Percentiles rank a stretch among this genome's conserved stretches.
Evolutionary conservation across 1,140 invertebrate species (phyloP).

Genomic region (Diorhabda carinulata): DNA sequence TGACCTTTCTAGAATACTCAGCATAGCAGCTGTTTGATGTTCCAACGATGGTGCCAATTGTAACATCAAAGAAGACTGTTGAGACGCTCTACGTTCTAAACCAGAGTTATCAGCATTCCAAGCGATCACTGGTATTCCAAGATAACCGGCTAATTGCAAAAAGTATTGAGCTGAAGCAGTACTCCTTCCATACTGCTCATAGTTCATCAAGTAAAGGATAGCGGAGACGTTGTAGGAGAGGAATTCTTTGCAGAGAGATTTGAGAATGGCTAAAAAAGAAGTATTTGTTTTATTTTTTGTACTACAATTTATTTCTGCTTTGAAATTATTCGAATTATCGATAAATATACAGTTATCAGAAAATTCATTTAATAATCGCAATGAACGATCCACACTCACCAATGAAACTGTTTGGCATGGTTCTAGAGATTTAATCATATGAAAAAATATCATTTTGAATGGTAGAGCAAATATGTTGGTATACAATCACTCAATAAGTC

Average conservation of each 20-base stretch:
- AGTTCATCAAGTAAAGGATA: conserved; percentile 91
- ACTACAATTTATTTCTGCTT: too few relatives aligned
- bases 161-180: conserved; percentile 92
- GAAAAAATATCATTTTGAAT: too few relatives aligned
- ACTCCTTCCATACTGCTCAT: conserved; percentile 80
- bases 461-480: too few relatives aligned
- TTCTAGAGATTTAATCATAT: too few relatives aligned
- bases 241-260: conserved; percentile 84
- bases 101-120: conserved; percentile 92
- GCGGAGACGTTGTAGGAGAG: conserved; percentile 83
- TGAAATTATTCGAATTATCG: too few relatives aligned
- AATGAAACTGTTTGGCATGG: too few relatives aligned
- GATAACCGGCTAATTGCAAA: conserved; percentile 70
- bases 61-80: conserved; percentile 78
- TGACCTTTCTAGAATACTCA: conserved; percentile 74
- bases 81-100: conserved; percentile 68
- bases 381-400: too few relatives aligned
- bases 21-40: conserved; percentile 90
- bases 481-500: too few relatives aligned
- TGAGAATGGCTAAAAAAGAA: conserved; percentile 69
- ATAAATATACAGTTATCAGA: too few relatives aligned
- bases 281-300: not conserved
- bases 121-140: conserved; percentile 84
- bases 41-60: conserved; percentile 90
- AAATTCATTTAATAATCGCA: too few relatives aligned